Evolutionary conservation across 2,888 invertebrate genomes (phyloP), one percentile per base, ranked within the genome.

Genomic region (Dascillus cervinus): DNA sequence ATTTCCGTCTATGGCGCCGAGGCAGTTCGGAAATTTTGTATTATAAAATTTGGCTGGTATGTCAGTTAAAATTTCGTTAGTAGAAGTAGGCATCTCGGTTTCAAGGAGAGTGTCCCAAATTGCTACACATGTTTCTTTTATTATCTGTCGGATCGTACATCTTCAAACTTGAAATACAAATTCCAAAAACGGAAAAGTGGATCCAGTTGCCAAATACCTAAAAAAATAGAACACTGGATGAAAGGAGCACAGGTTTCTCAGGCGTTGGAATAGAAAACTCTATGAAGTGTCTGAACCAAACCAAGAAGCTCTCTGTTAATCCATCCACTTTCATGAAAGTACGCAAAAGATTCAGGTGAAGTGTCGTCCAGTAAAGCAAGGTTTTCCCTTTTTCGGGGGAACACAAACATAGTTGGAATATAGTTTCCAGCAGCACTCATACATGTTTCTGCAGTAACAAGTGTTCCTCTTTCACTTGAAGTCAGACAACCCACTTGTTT

Each of bases 221-320:
- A 2, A 29, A 34, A 21, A 21, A 23, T 11, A 8, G 11, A 13
- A 21, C n/a, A n/a, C n/a, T n/a, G n/a, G n/a, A n/a, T n/a, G n/a
- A n/a, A n/a, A 21, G 17, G 8, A 28, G 10, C 22, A 30, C 30
- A 4, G 23, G 24, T 2, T 24, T 22, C 11, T 23, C 17, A n/a
- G 15, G 11, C 10, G 24, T 11, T 5, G 31, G 12, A 12, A 19
- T 2, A 9, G 12, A 24, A 29, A 38, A 42, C 4, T 32, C 22
- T 10, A 47, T 9, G 22, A 43, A 46, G 5, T 32, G 17, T 6
- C 44, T 23, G 11, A 44, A 39, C 38, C 44, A 43, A 15, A 22
- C 23, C 4, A 31, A 8, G 17, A 46, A 46, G 4, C 13, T 5
- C n/a, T 34, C 31, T 43, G 5, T 33, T 22, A n/a, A 44, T 44